A percentile compares a stretch with the other conserved stretches of the same genome.
phyloP scores from a whole-genome alignment of 2,113 vertebrate genomes.

The Nibea albiflora region DNA sequence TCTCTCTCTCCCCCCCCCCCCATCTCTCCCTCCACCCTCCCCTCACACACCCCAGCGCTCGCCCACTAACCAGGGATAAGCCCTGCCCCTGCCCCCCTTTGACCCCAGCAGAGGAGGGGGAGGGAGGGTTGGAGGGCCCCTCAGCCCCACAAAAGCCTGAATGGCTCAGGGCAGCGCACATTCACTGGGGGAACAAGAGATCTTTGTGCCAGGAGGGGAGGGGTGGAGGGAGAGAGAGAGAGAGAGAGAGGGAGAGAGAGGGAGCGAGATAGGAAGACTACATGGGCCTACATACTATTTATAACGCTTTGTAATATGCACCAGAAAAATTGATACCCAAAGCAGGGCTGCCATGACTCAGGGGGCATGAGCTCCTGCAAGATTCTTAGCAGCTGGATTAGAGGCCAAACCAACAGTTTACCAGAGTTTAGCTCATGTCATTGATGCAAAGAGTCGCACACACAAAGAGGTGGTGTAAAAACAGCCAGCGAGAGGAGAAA shows the following conservation, averaged over 20 bases:
- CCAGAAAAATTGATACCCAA: conserved; percentile 76
- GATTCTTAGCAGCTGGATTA: conserved; percentile 69
- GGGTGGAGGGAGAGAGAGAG: conserved; percentile 52
- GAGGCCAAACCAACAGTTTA: conserved; percentile 71
- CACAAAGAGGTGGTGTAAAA: conserved; percentile 2
- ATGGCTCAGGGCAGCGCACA: conserved; percentile 83
- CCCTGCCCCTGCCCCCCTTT: conserved; percentile 82
- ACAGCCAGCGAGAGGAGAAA: neutral
- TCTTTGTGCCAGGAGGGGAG: conserved; percentile 83
- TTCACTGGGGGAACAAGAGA: conserved; percentile 85
- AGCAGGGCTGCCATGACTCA: conserved; percentile 58
- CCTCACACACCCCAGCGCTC: conserved; percentile 47
- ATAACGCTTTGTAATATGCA: conserved; percentile 79
- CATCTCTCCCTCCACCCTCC: conserved; percentile 10
- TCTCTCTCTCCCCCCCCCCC: conserved; percentile 17
- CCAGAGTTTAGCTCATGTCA: conserved; percentile 53
- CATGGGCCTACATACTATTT: conserved; percentile 78
- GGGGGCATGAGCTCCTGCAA: conserved; percentile 53
- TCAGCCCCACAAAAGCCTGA: conserved; percentile 82
- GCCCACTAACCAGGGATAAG: conserved; percentile 78
- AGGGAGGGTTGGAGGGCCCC: conserved; percentile 68
- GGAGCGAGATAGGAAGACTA: conserved; percentile 61
- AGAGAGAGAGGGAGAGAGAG: conserved; percentile 36
- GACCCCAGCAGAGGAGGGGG: conserved; percentile 78
- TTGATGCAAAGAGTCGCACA: conserved; percentile 11